Conservation (phyloP, 2,797 vertebrate genomes). For the Taeniopygia guttata region DNA sequence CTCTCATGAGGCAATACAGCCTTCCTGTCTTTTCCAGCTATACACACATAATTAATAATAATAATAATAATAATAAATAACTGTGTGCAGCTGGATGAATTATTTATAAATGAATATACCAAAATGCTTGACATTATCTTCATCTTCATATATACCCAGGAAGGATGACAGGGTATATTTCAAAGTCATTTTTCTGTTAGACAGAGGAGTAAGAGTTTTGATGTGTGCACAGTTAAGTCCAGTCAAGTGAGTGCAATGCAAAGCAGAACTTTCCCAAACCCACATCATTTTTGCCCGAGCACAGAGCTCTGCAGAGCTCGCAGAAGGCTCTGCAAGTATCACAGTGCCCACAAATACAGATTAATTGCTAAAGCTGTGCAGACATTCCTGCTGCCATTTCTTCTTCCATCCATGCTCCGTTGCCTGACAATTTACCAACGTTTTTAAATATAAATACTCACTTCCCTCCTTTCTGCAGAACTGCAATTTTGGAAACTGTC, state of each 20-base stretch:
- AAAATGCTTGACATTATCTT: slow-evolving; percentile 31
- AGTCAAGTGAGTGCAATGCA: background rate
- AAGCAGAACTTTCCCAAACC: background rate
- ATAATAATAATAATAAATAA: slow-evolving; percentile 42
- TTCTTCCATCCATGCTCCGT: background rate
- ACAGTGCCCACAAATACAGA: background rate
- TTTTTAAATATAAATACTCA: background rate
- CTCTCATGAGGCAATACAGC: background rate
- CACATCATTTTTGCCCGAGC: background rate
- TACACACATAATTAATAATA: slow-evolving; percentile 48
- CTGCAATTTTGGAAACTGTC: slow-evolving; percentile 15
- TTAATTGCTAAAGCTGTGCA: background rate
- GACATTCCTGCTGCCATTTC: background rate
- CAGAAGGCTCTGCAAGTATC: background rate
- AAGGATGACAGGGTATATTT: slow-evolving; percentile 16
- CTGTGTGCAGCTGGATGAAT: slow-evolving; percentile 27
- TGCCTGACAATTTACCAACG: background rate
- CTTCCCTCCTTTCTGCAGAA: background rate
- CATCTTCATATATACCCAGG: slow-evolving; percentile 33
- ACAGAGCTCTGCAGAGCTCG: too few relatives aligned
- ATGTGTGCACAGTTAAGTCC: background rate
- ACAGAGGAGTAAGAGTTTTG: background rate
- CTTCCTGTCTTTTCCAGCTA: slow-evolving; percentile 29
- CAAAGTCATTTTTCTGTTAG: background rate
- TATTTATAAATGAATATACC: slow-evolving; percentile 45